Evolutionary conservation across 2,888 invertebrate species (phyloP).

Genomic region (Crossocerus cetratus): DNA sequence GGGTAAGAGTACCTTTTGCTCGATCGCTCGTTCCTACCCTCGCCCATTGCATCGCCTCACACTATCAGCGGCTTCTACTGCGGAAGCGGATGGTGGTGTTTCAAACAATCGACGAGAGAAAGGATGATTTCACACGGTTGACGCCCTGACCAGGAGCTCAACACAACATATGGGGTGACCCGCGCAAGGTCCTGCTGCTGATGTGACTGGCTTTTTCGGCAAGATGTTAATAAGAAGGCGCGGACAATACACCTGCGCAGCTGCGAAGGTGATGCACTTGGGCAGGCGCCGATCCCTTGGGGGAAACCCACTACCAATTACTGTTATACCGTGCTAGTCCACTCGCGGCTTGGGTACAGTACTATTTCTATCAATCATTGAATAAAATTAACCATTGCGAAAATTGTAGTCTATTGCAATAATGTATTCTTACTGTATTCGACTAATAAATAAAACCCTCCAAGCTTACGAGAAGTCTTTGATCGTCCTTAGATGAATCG

Average conservation of each 20-base stretch:
- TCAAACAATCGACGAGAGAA: background rate
- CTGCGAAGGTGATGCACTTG: constrained; percentile 48
- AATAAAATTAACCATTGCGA: no score
- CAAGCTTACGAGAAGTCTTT: no score
- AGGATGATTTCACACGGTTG: constrained; percentile 3
- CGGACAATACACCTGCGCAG: constrained; percentile 70
- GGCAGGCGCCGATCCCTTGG: constrained; percentile 10
- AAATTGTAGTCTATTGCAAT: no score
- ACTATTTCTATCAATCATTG: no score
- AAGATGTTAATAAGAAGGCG: constrained; percentile 70
- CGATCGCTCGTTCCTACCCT: constrained; percentile 70
- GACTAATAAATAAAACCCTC: no score
- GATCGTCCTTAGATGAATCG: no score
- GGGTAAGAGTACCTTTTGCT: constrained; percentile 67
- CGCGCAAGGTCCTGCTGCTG: constrained; percentile 53
- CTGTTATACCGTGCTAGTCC: background rate
- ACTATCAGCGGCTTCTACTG: constrained; percentile 32
- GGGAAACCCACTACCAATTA: background rate
- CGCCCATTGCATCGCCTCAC: constrained; percentile 73
- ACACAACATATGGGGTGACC: constrained; percentile 42
- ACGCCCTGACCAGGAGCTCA: background rate
- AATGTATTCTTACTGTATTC: no score
- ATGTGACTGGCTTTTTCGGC: constrained; percentile 66
- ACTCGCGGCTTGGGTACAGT: background rate
- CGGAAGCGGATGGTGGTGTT: constrained; percentile 3